Conservation (phyloP, 2,113 vertebrate species). For the Arothron firmamentum region DNA sequence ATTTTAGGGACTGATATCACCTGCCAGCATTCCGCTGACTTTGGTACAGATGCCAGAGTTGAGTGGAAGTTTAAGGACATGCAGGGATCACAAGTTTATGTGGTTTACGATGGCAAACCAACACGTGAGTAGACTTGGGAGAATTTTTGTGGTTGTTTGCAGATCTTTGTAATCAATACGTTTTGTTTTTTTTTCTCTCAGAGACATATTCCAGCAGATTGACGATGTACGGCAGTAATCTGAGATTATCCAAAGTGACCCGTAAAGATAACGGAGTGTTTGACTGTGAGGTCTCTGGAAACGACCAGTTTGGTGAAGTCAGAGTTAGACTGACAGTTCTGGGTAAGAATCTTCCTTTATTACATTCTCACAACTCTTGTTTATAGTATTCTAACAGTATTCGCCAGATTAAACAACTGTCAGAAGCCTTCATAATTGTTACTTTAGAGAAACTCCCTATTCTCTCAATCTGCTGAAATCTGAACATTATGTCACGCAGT, state of each 20-base stretch:
- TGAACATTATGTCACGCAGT: constrained; percentile 50
- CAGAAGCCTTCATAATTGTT: too few species aligned
- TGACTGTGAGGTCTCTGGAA: constrained; percentile 65
- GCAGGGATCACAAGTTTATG: constrained; percentile 55
- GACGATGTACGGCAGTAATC: constrained; percentile 20
- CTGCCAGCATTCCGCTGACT: constrained; percentile 64
- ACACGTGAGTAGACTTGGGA: constrained; percentile 51
- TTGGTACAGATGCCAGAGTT: constrained; percentile 59
- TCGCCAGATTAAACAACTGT: not conserved
- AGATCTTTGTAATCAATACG: not conserved
- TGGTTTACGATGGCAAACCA: constrained; percentile 51
- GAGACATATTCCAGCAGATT: constrained; percentile 46
- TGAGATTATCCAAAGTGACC: constrained; percentile 65
- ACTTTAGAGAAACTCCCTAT: too few species aligned
- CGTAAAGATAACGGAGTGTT: constrained; percentile 66
- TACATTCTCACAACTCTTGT: not conserved
- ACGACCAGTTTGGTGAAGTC: constrained; percentile 30
- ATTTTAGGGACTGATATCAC: constrained; percentile 64
- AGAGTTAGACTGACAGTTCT: constrained; percentile 62
- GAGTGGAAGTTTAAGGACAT: constrained; percentile 72
- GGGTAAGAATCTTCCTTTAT: constrained; percentile 50
- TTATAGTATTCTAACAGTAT: not conserved
- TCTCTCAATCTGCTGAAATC: not conserved
- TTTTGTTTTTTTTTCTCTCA: constrained; percentile 29
- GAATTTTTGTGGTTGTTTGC: not conserved